These are phyloP conservation scores for Platerodrilus igneus DNA, from an alignment of 2,888 invertebrate species.

Conservation along the genomic window DNA sequence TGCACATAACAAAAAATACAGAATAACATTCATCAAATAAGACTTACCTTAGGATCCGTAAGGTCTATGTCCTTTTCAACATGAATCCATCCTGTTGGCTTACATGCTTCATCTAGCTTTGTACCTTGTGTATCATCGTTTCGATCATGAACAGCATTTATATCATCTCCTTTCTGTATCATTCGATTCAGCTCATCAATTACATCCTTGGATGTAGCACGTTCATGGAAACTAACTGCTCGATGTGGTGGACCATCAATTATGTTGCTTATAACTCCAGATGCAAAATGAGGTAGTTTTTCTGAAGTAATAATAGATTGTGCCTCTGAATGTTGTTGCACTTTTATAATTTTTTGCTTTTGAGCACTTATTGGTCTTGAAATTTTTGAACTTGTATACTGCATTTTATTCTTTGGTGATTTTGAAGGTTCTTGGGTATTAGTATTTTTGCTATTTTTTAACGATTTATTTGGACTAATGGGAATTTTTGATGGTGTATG, in stretches of 20 bases:
- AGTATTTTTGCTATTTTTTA: slow-evolving; percentile 34
- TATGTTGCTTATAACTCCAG: slow-evolving; percentile 44
- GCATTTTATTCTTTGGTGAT: slow-evolving; percentile 55
- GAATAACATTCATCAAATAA: background rate
- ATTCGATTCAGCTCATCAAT: slow-evolving; percentile 69
- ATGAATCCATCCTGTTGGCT: slow-evolving; percentile 76
- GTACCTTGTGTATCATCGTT: slow-evolving; percentile 30
- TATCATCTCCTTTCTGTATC: slow-evolving; percentile 56
- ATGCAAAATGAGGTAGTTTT: slow-evolving; percentile 40
- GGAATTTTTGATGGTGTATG: slow-evolving; percentile 38
- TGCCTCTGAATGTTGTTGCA: slow-evolving; percentile 32
- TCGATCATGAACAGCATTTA: slow-evolving; percentile 28
- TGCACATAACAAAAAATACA: background rate
- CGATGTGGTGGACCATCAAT: slow-evolving; percentile 53
- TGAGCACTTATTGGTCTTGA: slow-evolving; percentile 41
- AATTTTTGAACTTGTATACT: slow-evolving; percentile 49
- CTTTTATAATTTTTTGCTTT: slow-evolving; percentile 49
- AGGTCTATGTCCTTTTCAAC: slow-evolving; percentile 73
- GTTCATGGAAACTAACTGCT: slow-evolving; percentile 66
- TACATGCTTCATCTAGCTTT: slow-evolving; percentile 59
- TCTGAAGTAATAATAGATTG: slow-evolving; percentile 45
- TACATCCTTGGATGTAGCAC: slow-evolving; percentile 70
- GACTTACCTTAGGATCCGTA: slow-evolving; percentile 69
- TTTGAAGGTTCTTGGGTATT: slow-evolving; percentile 47
- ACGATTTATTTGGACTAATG: slow-evolving; percentile 35